A percentile compares a stretch with the other conserved stretches of the same genome.
These are phyloP conservation scores for Plecotus auritus DNA, from an alignment of 2,113 vertebrate species.

Conservation along the genomic window DNA sequence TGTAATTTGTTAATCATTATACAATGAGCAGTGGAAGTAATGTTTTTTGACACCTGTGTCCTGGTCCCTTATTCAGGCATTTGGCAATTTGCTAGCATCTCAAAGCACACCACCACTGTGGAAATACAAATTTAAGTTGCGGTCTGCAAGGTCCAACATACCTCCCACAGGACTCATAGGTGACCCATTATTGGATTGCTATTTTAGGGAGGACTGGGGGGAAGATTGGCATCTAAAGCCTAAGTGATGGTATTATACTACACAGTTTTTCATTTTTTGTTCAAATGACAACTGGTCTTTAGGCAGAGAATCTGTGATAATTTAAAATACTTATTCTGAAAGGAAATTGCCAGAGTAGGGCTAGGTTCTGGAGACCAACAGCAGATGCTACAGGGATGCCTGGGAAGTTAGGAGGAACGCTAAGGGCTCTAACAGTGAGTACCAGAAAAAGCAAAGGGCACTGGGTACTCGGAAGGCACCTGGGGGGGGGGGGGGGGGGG, in stretches of 20 bases:
- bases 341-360: not conserved
- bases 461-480: not conserved
- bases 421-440: not conserved
- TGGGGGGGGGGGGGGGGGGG: not conserved
- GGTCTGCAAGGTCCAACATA: not conserved
- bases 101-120: not conserved
- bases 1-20: not conserved
- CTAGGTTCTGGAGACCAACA: not conserved
- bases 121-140: not conserved
- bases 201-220: not conserved
- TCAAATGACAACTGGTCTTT: constrained; percentile 6
- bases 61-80: not conserved
- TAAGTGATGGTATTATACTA: not conserved
- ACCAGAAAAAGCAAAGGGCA: not conserved
- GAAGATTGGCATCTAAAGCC: not conserved
- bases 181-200: not conserved
- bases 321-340: constrained; percentile 9
- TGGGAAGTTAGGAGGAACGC: not conserved
- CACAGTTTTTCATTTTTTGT: not conserved
- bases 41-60: not conserved
- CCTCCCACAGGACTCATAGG: not conserved
- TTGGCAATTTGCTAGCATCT: not conserved
- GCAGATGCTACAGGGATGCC: not conserved
- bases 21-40: not conserved
- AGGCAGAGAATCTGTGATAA: not conserved